phyloP scores from a whole-genome alignment of 2,888 invertebrate genomes.

The Ectobius pallidus region DNA sequence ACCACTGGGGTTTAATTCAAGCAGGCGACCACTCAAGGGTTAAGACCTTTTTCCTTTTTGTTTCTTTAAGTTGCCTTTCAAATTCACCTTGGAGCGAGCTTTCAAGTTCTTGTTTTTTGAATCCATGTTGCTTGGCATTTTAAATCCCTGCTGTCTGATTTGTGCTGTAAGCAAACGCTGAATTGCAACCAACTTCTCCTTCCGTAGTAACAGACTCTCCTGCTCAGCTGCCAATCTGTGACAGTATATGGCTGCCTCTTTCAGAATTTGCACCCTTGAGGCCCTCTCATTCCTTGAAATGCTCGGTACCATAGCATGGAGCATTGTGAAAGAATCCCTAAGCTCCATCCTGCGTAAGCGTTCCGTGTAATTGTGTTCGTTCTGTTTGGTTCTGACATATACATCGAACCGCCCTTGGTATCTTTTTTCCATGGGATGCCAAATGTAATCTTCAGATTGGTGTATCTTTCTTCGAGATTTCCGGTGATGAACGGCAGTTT shows the following conservation, averaged over 20 bases:
- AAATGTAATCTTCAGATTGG: neutral
- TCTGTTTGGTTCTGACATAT: constrained; percentile 79
- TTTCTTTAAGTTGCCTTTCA: too few species aligned
- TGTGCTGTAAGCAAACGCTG: constrained; percentile 56
- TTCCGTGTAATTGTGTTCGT: constrained; percentile 92
- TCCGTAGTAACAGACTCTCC: constrained; percentile 56
- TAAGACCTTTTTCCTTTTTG: too few species aligned
- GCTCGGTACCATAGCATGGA: constrained; percentile 80
- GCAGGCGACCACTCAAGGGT: too few species aligned
- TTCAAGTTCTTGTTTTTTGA: too few species aligned
- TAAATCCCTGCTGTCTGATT: neutral
- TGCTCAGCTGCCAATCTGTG: constrained; percentile 64
- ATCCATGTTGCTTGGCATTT: neutral
- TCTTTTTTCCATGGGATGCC: constrained; percentile 6
- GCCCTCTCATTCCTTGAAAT: constrained; percentile 80
- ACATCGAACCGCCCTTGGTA: constrained; percentile 50
- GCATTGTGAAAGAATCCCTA: constrained; percentile 82
- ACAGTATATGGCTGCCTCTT: constrained; percentile 76
- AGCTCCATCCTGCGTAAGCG: constrained; percentile 86
- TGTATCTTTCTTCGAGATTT: constrained; percentile 39
- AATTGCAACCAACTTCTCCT: constrained; percentile 64
- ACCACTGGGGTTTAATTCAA: too few species aligned
- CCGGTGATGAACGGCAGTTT: constrained; percentile 43
- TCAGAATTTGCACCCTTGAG: constrained; percentile 84
- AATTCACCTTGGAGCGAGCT: too few species aligned